phyloP scores from a whole-genome alignment of 2,113 vertebrate species.

The Eubucco bourcierii region DNA sequence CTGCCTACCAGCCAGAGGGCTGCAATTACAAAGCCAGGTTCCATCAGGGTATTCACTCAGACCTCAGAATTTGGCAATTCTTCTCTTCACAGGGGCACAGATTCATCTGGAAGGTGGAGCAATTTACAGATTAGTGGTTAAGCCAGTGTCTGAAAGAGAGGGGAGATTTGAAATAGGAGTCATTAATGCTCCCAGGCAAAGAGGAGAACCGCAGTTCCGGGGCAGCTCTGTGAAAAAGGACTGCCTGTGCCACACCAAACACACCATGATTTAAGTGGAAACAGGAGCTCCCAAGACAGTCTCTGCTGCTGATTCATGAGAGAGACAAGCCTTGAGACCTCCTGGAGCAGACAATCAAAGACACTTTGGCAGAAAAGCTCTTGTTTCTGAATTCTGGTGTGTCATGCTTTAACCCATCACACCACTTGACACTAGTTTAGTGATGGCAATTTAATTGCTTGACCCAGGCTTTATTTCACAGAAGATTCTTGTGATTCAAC shows the following conservation, averaged over 20 bases:
- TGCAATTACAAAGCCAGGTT: constrained; percentile 3
- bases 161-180: neutral
- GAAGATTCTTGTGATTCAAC: too few species aligned
- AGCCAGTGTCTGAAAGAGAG: neutral
- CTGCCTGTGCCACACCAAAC: neutral
- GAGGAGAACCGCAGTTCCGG: neutral
- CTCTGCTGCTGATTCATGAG: neutral
- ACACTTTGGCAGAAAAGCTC: neutral
- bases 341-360: neutral
- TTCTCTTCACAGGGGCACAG: neutral
- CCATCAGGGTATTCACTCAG: neutral
- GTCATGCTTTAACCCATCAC: neutral
- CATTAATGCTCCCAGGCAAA: neutral
- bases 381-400: neutral
- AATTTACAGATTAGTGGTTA: neutral
- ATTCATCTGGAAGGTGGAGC: neutral
- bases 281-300: neutral
- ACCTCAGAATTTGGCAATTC: neutral
- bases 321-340: neutral
- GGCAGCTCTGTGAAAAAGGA: neutral
- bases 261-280: neutral
- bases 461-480: too few species aligned
- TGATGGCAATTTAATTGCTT: neutral
- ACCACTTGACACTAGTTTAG: neutral
- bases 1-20: neutral